A percentile compares a stretch with the other conserved stretches of the same genome.
Evolutionary conservation across 1,140 invertebrate species (phyloP).

Genomic region (Drosophila lacertosa): DNA sequence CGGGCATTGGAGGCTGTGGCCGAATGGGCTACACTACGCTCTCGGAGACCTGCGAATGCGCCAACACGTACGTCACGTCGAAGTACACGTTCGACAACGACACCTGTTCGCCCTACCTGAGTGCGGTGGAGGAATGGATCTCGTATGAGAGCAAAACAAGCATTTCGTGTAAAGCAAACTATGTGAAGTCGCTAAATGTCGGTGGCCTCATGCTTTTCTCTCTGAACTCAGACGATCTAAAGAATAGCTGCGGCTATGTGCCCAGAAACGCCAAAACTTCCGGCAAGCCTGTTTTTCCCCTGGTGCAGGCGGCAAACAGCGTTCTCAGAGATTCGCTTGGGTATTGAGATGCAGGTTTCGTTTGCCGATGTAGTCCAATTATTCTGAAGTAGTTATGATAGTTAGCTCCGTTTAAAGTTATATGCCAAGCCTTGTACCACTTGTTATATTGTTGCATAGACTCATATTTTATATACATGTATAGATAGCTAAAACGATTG

Average conservation of each 20-base stretch:
- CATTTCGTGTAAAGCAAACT: conserved; percentile 89
- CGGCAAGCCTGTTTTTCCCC: conserved; percentile 47
- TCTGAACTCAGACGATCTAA: conserved; percentile 90
- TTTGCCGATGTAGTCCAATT: too few relatives aligned
- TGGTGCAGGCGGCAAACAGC: conserved; percentile 30
- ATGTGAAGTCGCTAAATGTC: conserved; percentile 87
- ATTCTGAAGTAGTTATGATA: conserved; percentile 4
- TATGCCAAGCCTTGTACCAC: background rate
- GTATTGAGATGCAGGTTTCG: too few relatives aligned
- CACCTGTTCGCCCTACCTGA: conserved; percentile 91
- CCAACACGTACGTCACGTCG: conserved; percentile 84
- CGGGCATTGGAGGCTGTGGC: conserved; percentile 88
- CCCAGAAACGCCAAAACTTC: background rate
- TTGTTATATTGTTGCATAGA: background rate
- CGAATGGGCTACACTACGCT: conserved; percentile 89
- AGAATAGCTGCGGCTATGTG: conserved; percentile 52
- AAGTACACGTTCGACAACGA: conserved; percentile 87
- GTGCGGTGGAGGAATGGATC: conserved; percentile 91
- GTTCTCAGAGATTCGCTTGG: conserved; percentile 2
- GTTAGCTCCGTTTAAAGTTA: background rate
- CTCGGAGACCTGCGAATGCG: conserved; percentile 88
- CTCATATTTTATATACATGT: background rate
- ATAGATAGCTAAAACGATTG: too few relatives aligned
- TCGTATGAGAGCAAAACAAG: conserved; percentile 93
- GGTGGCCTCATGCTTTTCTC: conserved; percentile 91